A percentile compares a stretch with the other conserved stretches of the same genome.
These are phyloP conservation scores for Leucosticte australis DNA, from an alignment of 2,113 vertebrate species.

Conservation along the genomic window DNA sequence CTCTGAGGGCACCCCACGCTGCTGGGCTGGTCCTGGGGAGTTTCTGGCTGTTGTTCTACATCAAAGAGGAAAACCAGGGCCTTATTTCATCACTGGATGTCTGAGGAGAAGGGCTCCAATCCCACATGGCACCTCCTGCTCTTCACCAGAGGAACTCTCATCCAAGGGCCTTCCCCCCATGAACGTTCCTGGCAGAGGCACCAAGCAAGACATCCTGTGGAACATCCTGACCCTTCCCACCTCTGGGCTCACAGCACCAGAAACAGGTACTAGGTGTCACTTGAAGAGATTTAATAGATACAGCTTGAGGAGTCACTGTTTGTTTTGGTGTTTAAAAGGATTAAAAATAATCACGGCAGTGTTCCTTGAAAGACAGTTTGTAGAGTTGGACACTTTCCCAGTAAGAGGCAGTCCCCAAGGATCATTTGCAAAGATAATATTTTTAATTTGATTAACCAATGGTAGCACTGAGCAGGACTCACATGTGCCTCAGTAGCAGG, in stretches of 20 bases:
- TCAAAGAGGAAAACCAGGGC: accelerated
- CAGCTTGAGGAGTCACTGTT: background rate
- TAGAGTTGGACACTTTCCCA: background rate
- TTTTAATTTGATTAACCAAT: slow-evolving; percentile 5
- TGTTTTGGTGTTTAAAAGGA: background rate
- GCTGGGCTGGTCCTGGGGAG: background rate
- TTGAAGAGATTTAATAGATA: background rate
- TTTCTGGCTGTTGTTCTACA: background rate
- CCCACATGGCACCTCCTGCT: background rate
- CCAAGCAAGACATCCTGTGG: background rate
- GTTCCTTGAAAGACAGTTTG: background rate
- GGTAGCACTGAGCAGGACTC: background rate
- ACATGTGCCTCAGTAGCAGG: background rate
- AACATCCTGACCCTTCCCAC: background rate
- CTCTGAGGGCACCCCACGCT: background rate
- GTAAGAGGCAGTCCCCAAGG: background rate
- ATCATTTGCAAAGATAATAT: background rate
- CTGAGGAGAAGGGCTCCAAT: background rate
- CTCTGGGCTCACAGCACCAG: background rate
- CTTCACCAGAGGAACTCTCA: background rate
- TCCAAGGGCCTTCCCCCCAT: background rate
- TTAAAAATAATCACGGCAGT: background rate
- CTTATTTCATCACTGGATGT: background rate
- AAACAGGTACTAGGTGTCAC: background rate
- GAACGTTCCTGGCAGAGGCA: background rate